Conservation (phyloP, 2,888 invertebrate species). For the Euplagia quadripunctaria region DNA sequence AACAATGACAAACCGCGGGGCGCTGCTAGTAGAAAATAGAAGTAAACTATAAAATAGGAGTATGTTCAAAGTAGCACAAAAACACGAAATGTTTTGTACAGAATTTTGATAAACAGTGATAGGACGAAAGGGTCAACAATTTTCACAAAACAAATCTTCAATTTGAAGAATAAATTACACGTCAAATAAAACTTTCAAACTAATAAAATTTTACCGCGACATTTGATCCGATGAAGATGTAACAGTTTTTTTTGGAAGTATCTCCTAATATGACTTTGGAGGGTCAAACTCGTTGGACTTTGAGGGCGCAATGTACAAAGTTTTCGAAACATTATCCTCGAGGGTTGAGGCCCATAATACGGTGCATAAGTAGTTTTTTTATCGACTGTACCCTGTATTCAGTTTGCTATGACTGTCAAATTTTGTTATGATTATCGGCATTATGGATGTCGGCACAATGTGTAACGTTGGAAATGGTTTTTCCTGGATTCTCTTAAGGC, state of each 20-base stretch:
- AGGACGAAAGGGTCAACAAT: neutral
- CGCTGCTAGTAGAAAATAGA: no score
- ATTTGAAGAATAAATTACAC: constrained; percentile 43
- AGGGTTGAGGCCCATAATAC: constrained; percentile 22
- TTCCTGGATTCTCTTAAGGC: no score
- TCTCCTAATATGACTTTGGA: constrained; percentile 40
- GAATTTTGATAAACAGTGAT: constrained; percentile 9
- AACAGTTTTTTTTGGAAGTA: constrained; percentile 26
- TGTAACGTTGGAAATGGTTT: no score
- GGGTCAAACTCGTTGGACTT: constrained; percentile 37
- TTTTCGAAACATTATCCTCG: constrained; percentile 29
- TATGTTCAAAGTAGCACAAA: neutral
- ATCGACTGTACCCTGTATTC: neutral
- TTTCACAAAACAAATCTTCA: constrained; percentile 28
- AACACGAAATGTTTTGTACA: neutral
- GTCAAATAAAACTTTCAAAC: constrained; percentile 31
- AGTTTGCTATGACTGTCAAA: no score
- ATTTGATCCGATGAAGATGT: constrained; percentile 37
- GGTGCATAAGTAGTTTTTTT: neutral
- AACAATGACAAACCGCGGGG: no score
- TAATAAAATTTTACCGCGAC: constrained; percentile 36
- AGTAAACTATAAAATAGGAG: no score
- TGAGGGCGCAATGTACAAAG: constrained; percentile 35
- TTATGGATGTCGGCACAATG: no score
- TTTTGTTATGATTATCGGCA: no score